Evolutionary conservation across 1,140 invertebrate species (phyloP).

Genomic region (Eumaeus atala): DNA sequence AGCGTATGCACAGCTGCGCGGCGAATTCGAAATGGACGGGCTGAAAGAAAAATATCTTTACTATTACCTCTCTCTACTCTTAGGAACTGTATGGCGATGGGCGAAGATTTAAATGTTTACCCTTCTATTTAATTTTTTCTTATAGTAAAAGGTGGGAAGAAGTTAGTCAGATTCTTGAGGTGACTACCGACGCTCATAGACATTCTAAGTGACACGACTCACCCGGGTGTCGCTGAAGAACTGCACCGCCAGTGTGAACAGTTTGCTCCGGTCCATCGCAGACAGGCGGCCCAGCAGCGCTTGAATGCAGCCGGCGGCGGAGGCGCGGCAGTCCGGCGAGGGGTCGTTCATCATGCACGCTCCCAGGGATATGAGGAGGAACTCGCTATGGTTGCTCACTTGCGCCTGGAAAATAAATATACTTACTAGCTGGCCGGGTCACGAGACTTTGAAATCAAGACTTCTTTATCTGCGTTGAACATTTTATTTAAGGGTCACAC

Average conservation of each 20-base stretch:
- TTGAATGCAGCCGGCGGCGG: slow-evolving; percentile 80
- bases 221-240: slow-evolving; percentile 83
- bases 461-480: no score
- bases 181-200: not conserved
- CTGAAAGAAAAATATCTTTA: slow-evolving; percentile 33
- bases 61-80: no score
- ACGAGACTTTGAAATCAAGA: no score
- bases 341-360: slow-evolving; percentile 84
- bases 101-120: not conserved
- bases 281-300: slow-evolving; percentile 76
- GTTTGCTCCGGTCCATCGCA: slow-evolving; percentile 74
- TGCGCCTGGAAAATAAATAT: slow-evolving; percentile 69
- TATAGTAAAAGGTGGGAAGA: no score
- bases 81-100: no score
- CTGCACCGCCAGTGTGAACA: slow-evolving; percentile 79
- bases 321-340: slow-evolving; percentile 79
- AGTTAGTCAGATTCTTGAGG: no score
- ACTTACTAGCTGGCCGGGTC: no score
- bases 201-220: slow-evolving; percentile 23
- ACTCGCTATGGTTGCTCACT: slow-evolving; percentile 77
- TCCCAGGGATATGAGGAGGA: slow-evolving; percentile 85
- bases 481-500: no score
- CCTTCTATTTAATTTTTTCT: no score
- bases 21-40: slow-evolving; percentile 76
- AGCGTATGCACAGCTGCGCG: slow-evolving; percentile 79